Percentiles rank a stretch among this genome's conserved stretches.
phyloP scores from a whole-genome alignment of 1,140 invertebrate genomes.

The Temnothorax longispinosus region DNA sequence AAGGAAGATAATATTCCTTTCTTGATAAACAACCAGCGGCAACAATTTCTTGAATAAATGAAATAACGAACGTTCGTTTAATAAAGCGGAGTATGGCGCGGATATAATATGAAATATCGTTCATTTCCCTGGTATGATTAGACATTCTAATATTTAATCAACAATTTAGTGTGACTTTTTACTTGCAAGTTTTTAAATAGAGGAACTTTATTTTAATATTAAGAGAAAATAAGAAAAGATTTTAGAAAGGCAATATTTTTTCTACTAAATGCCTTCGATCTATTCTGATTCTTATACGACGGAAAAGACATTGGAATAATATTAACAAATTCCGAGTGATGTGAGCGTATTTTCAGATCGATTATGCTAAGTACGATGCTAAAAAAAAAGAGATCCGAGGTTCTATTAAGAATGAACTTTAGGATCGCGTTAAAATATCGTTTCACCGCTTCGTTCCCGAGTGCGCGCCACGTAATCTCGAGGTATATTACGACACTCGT shows the following conservation, averaged over 20 bases:
- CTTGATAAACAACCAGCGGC: slow-evolving; percentile 38
- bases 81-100: not conserved
- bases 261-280: not conserved
- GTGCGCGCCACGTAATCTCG: slow-evolving; percentile 33
- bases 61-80: slow-evolving; percentile 15
- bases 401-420: slow-evolving; percentile 37
- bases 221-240: not conserved
- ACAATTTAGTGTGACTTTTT: not conserved
- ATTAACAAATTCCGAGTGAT: not conserved
- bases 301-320: not conserved
- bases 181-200: not conserved
- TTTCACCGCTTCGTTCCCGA: slow-evolving; percentile 19
- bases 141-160: not conserved
- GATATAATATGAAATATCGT: not conserved
- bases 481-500: slow-evolving; percentile 52
- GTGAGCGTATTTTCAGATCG: slow-evolving; percentile 12
- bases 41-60: slow-evolving; percentile 30
- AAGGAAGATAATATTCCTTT: slow-evolving; percentile 26
- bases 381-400: not conserved
- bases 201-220: not conserved
- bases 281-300: not conserved
- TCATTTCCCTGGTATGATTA: not conserved
- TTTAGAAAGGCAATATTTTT: not conserved
- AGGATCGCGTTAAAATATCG: slow-evolving; percentile 38
- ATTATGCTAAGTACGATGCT: slow-evolving; percentile 23